Percentiles rank a stretch among this genome's conserved stretches.
Evolutionary conservation across 2,888 invertebrate species (phyloP).

Genomic region (Ennomos erosarius): DNA sequence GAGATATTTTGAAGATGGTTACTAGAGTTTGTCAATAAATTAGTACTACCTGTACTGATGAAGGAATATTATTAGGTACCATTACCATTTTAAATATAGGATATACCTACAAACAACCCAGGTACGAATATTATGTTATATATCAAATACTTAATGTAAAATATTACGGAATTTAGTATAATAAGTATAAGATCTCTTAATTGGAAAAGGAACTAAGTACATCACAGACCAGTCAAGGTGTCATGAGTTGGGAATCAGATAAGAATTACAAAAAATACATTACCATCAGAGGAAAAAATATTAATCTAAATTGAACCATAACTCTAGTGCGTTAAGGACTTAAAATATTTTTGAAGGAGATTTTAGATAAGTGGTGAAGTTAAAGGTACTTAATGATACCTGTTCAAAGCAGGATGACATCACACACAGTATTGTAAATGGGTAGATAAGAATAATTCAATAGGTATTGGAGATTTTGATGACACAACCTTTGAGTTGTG

Average conservation of each 20-base stretch:
- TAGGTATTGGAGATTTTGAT: slow-evolving; percentile 61
- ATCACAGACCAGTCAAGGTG: slow-evolving; percentile 61
- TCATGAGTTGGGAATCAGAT: slow-evolving; percentile 67
- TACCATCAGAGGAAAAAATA: slow-evolving; percentile 1
- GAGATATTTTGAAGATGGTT: no score
- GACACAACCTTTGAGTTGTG: slow-evolving; percentile 57
- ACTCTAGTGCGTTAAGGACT: background rate
- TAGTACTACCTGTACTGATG: no score
- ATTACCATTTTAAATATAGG: no score
- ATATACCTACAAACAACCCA: no score
- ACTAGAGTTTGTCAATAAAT: no score
- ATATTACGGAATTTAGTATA: slow-evolving; percentile 7
- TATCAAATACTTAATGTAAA: background rate
- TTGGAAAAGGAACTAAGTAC: slow-evolving; percentile 46
- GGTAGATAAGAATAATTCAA: slow-evolving; percentile 67
- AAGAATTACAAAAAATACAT: slow-evolving; percentile 49
- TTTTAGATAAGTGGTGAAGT: slow-evolving; percentile 39
- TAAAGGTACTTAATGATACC: slow-evolving; percentile 72
- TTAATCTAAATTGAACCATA: slow-evolving; percentile 39
- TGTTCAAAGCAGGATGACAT: slow-evolving; percentile 65
- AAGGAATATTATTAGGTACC: no score
- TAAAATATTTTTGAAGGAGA: background rate
- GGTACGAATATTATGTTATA: no score
- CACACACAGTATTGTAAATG: slow-evolving; percentile 69
- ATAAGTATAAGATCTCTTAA: slow-evolving; percentile 23